phyloP scores from a whole-genome alignment of 2,888 invertebrate genomes.

The Octonoba sinensis region DNA sequence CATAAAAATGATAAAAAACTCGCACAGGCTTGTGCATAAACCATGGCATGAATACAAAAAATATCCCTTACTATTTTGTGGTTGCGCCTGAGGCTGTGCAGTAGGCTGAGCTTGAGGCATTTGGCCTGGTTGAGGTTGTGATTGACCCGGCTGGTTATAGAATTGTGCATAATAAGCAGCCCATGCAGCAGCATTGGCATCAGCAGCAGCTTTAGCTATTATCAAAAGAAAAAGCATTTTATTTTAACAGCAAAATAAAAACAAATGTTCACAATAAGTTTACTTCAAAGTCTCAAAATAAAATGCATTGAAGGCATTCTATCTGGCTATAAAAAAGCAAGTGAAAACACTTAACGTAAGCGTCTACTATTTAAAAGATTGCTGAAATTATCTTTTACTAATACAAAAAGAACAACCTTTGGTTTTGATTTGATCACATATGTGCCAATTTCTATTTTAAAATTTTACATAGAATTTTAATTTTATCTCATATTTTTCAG shows the following conservation, averaged over 20 bases:
- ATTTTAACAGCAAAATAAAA: not conserved
- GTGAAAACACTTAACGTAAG: too few relatives aligned
- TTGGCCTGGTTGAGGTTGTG: conserved; percentile 67
- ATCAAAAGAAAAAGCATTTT: not conserved
- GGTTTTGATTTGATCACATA: too few relatives aligned
- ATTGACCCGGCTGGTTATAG: conserved; percentile 68
- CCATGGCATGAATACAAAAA: not conserved
- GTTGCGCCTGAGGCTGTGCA: conserved; percentile 21
- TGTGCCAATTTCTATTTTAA: too few relatives aligned
- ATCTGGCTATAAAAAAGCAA: too few relatives aligned
- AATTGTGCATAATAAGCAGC: conserved; percentile 74
- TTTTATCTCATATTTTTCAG: too few relatives aligned
- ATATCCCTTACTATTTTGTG: conserved; percentile 13
- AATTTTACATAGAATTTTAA: too few relatives aligned
- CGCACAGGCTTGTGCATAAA: not conserved
- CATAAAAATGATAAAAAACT: too few relatives aligned
- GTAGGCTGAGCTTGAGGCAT: conserved; percentile 57
- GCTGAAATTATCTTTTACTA: too few relatives aligned
- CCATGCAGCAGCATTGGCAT: conserved; percentile 72
- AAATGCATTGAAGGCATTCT: not conserved
- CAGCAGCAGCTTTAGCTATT: conserved; percentile 49
- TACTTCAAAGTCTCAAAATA: too few relatives aligned
- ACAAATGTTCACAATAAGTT: too few relatives aligned
- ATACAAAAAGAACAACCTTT: too few relatives aligned
- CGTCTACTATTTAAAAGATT: too few relatives aligned